Evolutionary conservation across 2,797 vertebrate species (phyloP).

Genomic region (Chaetophractus vellerosus): DNA sequence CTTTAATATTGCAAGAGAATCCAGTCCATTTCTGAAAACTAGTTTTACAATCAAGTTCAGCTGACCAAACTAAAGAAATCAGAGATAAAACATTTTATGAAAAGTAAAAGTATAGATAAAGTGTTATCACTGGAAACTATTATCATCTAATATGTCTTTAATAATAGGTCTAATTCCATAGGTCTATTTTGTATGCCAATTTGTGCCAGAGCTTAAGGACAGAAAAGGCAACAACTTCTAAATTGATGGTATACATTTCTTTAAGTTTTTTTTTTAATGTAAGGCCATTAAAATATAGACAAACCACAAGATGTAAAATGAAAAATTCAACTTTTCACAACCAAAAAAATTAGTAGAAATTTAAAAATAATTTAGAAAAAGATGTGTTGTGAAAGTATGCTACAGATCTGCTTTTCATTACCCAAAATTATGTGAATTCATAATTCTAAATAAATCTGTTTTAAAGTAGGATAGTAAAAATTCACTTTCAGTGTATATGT

Average conservation of each 20-base stretch:
- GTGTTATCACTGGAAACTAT: conserved; percentile 20
- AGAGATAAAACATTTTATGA: not conserved
- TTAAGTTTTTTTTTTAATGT: not conserved
- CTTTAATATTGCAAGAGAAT: not conserved
- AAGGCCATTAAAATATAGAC: not conserved
- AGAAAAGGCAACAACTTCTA: conserved; percentile 8
- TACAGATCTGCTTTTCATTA: conserved; percentile 75
- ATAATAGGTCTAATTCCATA: not conserved
- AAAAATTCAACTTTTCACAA: conserved; percentile 66
- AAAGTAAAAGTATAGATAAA: not conserved
- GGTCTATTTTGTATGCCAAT: not conserved
- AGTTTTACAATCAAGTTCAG: conserved; percentile 31
- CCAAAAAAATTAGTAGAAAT: conserved; percentile 59
- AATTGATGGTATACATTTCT: not conserved
- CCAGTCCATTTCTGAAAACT: not conserved
- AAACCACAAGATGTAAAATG: conserved; percentile 27
- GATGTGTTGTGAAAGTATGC: conserved; percentile 16
- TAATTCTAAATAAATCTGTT: conserved; percentile 64
- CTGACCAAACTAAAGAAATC: not conserved
- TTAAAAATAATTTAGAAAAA: too few relatives aligned
- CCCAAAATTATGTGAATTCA: conserved; percentile 74
- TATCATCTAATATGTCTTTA: not conserved
- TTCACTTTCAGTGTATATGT: conserved; percentile 72
- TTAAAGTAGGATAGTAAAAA: conserved; percentile 58
- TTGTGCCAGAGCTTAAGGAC: conserved; percentile 13